A percentile compares a stretch with the other conserved stretches of the same genome.
These are phyloP conservation scores for Dissostichus mawsoni DNA, from an alignment of 2,113 vertebrate genomes.

Conservation along the genomic window DNA sequence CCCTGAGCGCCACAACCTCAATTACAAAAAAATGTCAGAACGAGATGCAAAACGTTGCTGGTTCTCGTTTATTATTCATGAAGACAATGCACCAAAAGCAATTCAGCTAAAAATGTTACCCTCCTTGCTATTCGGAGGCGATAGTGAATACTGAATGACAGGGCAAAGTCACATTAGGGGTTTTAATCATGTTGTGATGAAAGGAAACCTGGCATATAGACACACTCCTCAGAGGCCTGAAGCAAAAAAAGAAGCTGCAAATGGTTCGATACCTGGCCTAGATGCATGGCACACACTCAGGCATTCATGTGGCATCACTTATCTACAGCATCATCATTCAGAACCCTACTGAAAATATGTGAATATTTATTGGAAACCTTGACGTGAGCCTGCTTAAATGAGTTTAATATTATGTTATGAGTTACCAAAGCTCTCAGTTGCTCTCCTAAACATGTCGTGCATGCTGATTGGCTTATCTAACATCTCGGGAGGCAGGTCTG, in stretches of 20 bases:
- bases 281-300: neutral
- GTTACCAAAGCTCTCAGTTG: too few relatives aligned
- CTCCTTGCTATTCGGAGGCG: conserved; percentile 25
- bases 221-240: conserved; percentile 21
- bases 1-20: conserved; percentile 29
- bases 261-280: neutral
- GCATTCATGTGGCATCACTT: neutral
- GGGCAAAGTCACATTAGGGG: conserved; percentile 49
- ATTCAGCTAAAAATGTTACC: conserved; percentile 30
- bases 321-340: neutral
- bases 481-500: neutral
- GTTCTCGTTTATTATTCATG: conserved; percentile 48
- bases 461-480: neutral
- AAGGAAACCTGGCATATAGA: conserved; percentile 38
- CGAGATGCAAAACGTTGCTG: conserved; percentile 4
- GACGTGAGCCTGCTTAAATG: neutral
- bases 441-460: neutral
- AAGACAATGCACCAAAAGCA: conserved; percentile 25
- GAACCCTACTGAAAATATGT: neutral
- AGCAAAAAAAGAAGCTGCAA: conserved; percentile 1
- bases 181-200: conserved; percentile 60
- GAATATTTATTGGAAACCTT: neutral
- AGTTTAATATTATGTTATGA: neutral
- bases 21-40: conserved; percentile 59
- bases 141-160: conserved; percentile 39